These are phyloP conservation scores for Cheirogaleus major DNA, from an alignment of 2,797 vertebrate genomes.

Conservation along the genomic window DNA sequence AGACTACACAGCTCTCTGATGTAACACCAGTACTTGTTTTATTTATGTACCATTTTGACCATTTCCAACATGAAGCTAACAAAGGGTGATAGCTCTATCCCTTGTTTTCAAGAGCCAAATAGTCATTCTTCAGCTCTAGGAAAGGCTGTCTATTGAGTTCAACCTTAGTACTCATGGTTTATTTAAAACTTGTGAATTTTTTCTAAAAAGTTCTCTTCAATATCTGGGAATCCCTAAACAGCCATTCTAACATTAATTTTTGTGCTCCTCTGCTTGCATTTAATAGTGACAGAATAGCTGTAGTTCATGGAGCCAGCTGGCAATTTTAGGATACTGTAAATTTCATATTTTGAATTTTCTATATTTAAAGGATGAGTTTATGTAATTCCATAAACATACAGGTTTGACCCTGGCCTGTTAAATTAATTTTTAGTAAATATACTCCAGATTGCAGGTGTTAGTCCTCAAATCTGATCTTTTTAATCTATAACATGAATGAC, in stretches of 20 bases:
- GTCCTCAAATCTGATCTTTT: neutral
- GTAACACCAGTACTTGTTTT: neutral
- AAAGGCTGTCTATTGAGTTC: neutral
- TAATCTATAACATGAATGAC: neutral
- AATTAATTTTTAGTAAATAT: neutral
- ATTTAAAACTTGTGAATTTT: neutral
- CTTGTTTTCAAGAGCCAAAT: neutral
- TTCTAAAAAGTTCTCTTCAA: neutral
- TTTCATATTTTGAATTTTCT: neutral
- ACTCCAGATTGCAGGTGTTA: neutral
- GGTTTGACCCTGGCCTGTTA: neutral
- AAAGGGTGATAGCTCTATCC: neutral
- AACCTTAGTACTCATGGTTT: neutral
- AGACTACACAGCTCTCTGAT: neutral
- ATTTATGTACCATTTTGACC: neutral
- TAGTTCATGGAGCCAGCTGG: neutral
- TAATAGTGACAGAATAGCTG: neutral
- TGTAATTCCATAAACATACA: neutral
- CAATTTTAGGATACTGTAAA: neutral
- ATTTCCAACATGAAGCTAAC: neutral
- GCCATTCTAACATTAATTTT: neutral
- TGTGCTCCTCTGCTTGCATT: neutral
- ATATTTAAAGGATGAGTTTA: neutral
- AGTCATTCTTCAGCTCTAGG: neutral
- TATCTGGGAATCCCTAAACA: neutral